These are phyloP conservation scores for Chaetura pelagica DNA, from an alignment of 2,113 vertebrate genomes.

Conservation along the genomic window DNA sequence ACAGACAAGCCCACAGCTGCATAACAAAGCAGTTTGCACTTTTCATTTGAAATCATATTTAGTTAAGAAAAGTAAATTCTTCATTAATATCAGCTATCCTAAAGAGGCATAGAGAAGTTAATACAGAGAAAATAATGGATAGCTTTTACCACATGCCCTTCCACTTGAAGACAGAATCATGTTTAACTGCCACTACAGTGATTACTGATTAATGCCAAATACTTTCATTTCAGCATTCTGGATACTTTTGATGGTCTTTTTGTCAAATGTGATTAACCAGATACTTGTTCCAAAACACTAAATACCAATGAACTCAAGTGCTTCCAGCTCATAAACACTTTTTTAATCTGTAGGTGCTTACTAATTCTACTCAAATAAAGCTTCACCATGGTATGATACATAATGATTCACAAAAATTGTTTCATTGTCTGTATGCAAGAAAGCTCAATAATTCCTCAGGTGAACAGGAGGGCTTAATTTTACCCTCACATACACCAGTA, in stretches of 20 bases:
- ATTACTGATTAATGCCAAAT: neutral
- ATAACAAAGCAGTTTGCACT: neutral
- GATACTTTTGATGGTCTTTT: neutral
- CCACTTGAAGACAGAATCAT: neutral
- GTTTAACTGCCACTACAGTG: neutral
- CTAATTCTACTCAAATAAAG: neutral
- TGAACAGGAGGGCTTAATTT: neutral
- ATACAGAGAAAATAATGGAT: neutral
- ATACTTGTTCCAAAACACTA: neutral
- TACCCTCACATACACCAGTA: neutral
- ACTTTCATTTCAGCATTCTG: neutral
- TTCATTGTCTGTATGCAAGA: neutral
- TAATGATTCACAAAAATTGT: neutral
- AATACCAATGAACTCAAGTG: neutral
- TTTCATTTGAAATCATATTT: neutral
- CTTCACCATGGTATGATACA: neutral
- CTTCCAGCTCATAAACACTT: neutral
- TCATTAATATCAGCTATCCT: neutral
- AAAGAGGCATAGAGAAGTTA: neutral
- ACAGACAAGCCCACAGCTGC: neutral
- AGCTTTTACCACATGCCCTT: neutral
- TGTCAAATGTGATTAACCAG: neutral
- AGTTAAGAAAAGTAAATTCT: neutral
- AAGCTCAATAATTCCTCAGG: neutral
- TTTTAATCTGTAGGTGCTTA: neutral